Evolutionary conservation across 2,888 invertebrate genomes (phyloP), one percentile per base, ranked within the genome.

Genomic region (Trichopria drosophilae): DNA sequence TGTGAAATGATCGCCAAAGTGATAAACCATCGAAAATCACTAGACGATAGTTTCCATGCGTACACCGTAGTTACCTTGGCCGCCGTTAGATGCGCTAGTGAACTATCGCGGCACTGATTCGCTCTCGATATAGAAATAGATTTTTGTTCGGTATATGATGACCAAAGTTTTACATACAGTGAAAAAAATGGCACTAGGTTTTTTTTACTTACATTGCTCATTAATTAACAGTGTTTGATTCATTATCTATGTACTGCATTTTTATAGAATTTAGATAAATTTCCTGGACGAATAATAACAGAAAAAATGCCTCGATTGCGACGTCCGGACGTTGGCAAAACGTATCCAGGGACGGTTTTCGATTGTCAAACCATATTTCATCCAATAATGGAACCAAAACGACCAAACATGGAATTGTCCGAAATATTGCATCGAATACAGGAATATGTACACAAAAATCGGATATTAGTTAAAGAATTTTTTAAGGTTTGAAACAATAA

Each of bases 241-340:
- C 6, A 18, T 19, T 18, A 32, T 7, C 12, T 10, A 15, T 5
- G n/a, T n/a, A n/a, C n/a, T n/a, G n/a, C n/a, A n/a, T n/a, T n/a
- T n/a, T n/a, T n/a, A n/a, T n/a, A n/a, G n/a, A n/a, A n/a, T 10
- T 69, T 81, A 46, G 72, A 76, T 36, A 72, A 81, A 56, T 83
- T 82, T 75, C 87, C 87, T 0, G 83, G 82, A 5, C 80, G 84
- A 3, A 74, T 87, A 41, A 81, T 88, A 28, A 83, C 84, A 64
- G 83, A 85, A 5, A 84, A 85, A 51, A 75, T 87, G 16, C 86
- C 87, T 1, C 86, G 86, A 71, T 68, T 86, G 43, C 80, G 83
- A 0, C 79, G 86, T 31, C 86, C 86, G 1, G 86, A 86, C 76
- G 77, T 85, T 32, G 82, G 79, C 3, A 81, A 78, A 51, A 78